Conservation (phyloP, 2,888 invertebrate genomes). For the Tenthredo scrophulariae region DNA sequence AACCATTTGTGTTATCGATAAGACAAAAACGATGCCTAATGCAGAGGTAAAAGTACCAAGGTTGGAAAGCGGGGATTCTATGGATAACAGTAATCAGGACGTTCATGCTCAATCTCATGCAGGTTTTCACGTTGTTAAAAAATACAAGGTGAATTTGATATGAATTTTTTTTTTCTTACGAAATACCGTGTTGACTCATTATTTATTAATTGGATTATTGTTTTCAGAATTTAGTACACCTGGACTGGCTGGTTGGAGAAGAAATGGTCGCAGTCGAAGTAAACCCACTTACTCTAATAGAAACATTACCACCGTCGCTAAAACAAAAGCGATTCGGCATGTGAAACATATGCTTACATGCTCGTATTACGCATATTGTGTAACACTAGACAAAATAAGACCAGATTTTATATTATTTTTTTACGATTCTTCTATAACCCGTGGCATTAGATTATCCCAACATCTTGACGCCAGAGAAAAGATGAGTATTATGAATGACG, state of each 20-base stretch:
- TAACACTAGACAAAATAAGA: neutral
- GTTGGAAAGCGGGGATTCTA: slow-evolving; percentile 73
- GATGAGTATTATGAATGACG: neutral
- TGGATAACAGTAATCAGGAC: slow-evolving; percentile 72
- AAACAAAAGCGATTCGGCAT: slow-evolving; percentile 84
- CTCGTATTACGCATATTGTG: neutral
- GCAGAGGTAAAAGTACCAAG: slow-evolving; percentile 76
- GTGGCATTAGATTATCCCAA: neutral
- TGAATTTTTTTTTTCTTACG: slow-evolving; percentile 2
- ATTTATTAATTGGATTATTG: slow-evolving; percentile 56
- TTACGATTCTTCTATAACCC: neutral
- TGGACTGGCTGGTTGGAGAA: slow-evolving; percentile 84
- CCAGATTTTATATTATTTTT: neutral
- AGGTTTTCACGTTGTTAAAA: slow-evolving; percentile 77
- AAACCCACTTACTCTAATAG: slow-evolving; percentile 84
- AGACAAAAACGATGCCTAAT: slow-evolving; percentile 78
- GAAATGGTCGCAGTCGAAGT: slow-evolving; percentile 90
- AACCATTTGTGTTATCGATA: slow-evolving; percentile 83
- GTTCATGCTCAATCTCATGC: slow-evolving; percentile 70
- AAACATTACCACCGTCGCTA: slow-evolving; percentile 86
- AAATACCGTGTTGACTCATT: slow-evolving; percentile 38
- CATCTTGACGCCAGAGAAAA: neutral
- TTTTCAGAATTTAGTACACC: slow-evolving; percentile 87
- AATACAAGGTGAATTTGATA: slow-evolving; percentile 79
- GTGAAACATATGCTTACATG: slow-evolving; percentile 59